Conservation (phyloP, 2,797 vertebrate species). For the Darevskia mixta region DNA sequence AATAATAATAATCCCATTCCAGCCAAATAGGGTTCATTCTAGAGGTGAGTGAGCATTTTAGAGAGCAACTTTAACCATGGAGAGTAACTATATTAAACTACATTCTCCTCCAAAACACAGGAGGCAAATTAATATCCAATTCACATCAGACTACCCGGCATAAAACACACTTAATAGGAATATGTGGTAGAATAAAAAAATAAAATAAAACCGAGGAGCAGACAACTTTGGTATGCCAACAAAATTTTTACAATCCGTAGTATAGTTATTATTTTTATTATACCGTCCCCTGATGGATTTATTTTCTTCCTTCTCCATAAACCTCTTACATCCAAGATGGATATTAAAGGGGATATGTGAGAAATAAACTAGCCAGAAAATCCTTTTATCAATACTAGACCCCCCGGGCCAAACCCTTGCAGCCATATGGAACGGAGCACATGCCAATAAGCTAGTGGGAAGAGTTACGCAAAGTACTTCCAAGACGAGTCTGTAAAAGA, state of each 20-base stretch:
- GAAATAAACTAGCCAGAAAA: conserved; percentile 49
- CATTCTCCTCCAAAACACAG: conserved; percentile 52
- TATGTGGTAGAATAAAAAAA: conserved; percentile 51
- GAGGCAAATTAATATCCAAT: conserved; percentile 64
- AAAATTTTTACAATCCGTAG: conserved; percentile 48
- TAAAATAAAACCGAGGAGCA: conserved; percentile 35
- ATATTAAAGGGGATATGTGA: conserved; percentile 41
- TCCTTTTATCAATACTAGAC: conserved; percentile 25
- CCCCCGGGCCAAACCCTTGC: conserved; percentile 8
- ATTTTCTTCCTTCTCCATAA: conserved; percentile 43
- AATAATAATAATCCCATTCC: background rate
- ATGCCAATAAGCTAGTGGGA: background rate
- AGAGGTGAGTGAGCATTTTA: conserved; percentile 58
- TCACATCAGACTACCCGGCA: conserved; percentile 30
- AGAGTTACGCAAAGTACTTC: background rate
- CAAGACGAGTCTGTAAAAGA: background rate
- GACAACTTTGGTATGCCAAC: conserved; percentile 50
- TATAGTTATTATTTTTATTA: conserved; percentile 55
- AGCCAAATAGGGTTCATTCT: conserved; percentile 37
- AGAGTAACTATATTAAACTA: conserved; percentile 14
- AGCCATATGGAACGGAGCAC: background rate
- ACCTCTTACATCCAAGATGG: conserved; percentile 31
- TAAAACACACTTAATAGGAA: conserved; percentile 57
- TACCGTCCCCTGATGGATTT: conserved; percentile 45
- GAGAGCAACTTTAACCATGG: conserved; percentile 13